Percentiles rank a stretch among this genome's conserved stretches.
These are phyloP conservation scores for Cichlasoma orientale DNA, from an alignment of 2,797 vertebrate genomes.

Conservation along the genomic window DNA sequence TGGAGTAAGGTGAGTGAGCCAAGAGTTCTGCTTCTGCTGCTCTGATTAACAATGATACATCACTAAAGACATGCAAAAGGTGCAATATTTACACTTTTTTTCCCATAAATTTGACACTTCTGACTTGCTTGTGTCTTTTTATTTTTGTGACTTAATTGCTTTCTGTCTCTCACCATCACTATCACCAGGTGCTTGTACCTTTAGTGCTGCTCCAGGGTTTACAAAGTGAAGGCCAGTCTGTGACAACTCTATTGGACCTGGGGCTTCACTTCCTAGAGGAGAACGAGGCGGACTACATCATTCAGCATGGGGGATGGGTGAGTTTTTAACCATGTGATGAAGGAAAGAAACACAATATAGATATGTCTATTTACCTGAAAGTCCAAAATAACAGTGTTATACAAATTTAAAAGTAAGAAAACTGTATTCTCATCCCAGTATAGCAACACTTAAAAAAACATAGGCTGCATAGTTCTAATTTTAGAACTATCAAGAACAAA, in stretches of 20 bases:
- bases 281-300: conserved; percentile 84
- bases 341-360: neutral
- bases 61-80: neutral
- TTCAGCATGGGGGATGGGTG: conserved; percentile 96
- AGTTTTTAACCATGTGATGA: conserved; percentile 48
- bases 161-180: neutral
- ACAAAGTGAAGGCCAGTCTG: conserved; percentile 79
- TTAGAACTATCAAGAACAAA: neutral
- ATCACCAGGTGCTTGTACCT: conserved; percentile 87
- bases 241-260: conserved; percentile 81
- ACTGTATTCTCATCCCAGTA: neutral
- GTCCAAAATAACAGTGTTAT: neutral
- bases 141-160: neutral
- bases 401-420: neutral
- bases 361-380: neutral
- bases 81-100: neutral
- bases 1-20: conserved; percentile 88
- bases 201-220: conserved; percentile 89
- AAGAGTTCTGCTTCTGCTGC: neutral
- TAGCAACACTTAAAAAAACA: neutral
- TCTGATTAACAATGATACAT: neutral
- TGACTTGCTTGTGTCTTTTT: neutral
- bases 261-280: conserved; percentile 90
- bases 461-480: neutral
- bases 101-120: neutral